Evolutionary conservation across 2,113 vertebrate genomes (phyloP).

Genomic region (Hyaena hyaena): DNA sequence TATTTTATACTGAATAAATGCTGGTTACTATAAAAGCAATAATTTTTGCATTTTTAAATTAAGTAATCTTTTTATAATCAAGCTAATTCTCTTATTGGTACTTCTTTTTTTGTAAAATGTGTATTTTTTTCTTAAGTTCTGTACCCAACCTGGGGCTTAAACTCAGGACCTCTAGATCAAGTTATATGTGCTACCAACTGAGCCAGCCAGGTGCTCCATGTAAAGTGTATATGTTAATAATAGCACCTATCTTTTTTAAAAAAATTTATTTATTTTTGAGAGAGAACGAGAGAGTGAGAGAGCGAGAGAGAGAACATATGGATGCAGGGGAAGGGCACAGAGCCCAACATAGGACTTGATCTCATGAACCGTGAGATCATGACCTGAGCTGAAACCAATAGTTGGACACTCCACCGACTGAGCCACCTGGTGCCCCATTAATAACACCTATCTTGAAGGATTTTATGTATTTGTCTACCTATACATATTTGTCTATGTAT

Average conservation of each 20-base stretch:
- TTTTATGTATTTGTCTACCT: background rate
- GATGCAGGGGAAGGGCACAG: too few relatives aligned
- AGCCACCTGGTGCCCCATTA: background rate
- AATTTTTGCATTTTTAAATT: background rate
- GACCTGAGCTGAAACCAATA: too few relatives aligned
- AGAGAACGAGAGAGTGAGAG: too few relatives aligned
- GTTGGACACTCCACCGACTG: background rate
- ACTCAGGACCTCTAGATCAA: background rate
- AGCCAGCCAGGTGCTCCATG: background rate
- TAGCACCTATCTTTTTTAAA: background rate
- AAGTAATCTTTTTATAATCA: background rate
- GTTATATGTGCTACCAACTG: background rate
- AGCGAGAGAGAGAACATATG: too few relatives aligned
- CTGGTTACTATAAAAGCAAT: background rate
- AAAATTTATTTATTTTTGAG: too few relatives aligned
- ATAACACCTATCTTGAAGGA: background rate
- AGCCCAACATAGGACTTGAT: too few relatives aligned
- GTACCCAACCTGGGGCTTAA: background rate
- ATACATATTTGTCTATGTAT: background rate
- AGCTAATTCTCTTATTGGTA: background rate
- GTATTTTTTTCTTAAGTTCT: background rate
- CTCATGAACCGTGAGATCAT: too few relatives aligned
- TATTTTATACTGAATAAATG: constrained; percentile 11
- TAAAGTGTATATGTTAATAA: background rate
- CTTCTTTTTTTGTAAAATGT: constrained; percentile 5